Evolutionary conservation across 1,140 invertebrate species (phyloP).

Genomic region (Cotesia chilonis): DNA sequence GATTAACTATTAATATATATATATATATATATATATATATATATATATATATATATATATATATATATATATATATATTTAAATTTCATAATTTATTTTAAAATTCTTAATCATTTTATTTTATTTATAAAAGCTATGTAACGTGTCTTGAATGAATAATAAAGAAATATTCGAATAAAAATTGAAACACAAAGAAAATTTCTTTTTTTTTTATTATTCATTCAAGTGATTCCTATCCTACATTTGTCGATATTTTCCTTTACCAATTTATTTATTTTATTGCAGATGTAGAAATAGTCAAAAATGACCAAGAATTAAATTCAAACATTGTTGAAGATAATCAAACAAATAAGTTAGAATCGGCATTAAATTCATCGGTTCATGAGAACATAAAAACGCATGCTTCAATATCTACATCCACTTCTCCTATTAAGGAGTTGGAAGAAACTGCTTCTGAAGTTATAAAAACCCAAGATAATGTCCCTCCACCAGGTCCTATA

Average conservation of each 20-base stretch:
- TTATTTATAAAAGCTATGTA: conserved; percentile 33
- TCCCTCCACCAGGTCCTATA: not conserved
- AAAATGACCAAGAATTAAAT: conserved; percentile 29
- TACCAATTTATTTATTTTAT: conserved; percentile 34
- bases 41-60: too few species aligned
- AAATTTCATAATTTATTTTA: conserved; percentile 7
- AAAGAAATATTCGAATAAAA: conserved; percentile 47
- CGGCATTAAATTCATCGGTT: conserved; percentile 1
- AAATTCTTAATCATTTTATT: not conserved
- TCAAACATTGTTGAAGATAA: conserved; percentile 29
- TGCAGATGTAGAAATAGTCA: conserved; percentile 28
- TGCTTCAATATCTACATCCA: conserved; percentile 37
- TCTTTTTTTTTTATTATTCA: conserved; percentile 58
- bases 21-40: too few species aligned
- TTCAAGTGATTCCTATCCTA: conserved; percentile 51
- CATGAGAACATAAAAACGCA: conserved; percentile 15
- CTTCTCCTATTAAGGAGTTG: conserved; percentile 38
- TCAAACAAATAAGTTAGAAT: conserved; percentile 38
- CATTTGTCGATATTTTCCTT: conserved; percentile 19
- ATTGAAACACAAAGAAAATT: conserved; percentile 1
- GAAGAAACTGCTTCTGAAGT: conserved; percentile 3
- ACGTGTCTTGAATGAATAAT: conserved; percentile 63
- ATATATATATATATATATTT: too few species aligned
- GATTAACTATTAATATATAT: not conserved
- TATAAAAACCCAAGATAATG: conserved; percentile 26